A percentile compares a stretch with the other conserved stretches of the same genome.
These are phyloP conservation scores for Brachionus sp. DNA, from an alignment of 1,140 invertebrate species.

Conservation along the genomic window DNA sequence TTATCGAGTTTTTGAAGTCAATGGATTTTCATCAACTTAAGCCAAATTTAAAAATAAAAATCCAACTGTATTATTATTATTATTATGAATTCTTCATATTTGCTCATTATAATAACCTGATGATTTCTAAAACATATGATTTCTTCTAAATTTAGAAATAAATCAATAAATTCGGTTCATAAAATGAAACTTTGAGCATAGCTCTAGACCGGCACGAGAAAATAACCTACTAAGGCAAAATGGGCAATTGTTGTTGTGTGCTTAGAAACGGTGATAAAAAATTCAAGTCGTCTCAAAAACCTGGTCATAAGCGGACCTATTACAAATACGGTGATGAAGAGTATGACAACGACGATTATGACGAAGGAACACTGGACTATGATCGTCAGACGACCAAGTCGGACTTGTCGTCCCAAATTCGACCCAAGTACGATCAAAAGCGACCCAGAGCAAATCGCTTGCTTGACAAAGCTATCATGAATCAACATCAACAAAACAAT, in stretches of 20 bases:
- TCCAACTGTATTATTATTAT: not conserved
- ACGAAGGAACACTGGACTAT: not conserved
- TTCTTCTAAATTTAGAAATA: not conserved
- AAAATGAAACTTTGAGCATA: not conserved
- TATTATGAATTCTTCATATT: constrained; percentile 2
- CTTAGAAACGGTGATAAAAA: constrained; percentile 1
- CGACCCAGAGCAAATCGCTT: not conserved
- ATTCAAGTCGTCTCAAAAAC: constrained; percentile 12
- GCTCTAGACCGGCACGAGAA: not conserved
- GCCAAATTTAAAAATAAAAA: not conserved
- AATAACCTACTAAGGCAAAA: too few species aligned
- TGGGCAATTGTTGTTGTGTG: constrained; percentile 33
- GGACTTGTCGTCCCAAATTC: not conserved
- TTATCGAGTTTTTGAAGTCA: not conserved
- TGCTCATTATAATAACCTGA: constrained; percentile 8
- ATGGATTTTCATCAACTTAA: not conserved
- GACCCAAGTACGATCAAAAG: not conserved
- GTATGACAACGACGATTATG: constrained; percentile 25
- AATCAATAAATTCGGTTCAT: not conserved
- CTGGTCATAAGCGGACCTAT: not conserved
- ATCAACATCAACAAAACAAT: not conserved
- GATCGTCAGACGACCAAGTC: constrained; percentile 28
- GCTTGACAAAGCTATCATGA: not conserved
- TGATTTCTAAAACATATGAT: not conserved
- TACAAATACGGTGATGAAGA: constrained; percentile 40